These are phyloP conservation scores for Enteromius paludinosus DNA, from an alignment of 2,797 vertebrate species.

Conservation along the genomic window DNA sequence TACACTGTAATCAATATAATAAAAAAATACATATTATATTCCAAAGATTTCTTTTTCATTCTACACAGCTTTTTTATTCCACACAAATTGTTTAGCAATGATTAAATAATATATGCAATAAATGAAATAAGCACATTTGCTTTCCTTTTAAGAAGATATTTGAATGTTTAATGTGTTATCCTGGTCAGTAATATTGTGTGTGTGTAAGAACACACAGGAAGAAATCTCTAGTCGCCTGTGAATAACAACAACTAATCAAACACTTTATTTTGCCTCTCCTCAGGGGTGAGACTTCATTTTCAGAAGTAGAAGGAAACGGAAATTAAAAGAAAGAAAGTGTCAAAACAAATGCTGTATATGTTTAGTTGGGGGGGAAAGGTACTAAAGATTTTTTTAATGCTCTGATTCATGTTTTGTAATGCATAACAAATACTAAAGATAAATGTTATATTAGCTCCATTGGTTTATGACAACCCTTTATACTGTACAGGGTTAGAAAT, in stretches of 20 bases:
- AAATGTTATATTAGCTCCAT: neutral
- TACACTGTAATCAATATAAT: too few relatives aligned
- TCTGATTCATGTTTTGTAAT: neutral
- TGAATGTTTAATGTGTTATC: neutral
- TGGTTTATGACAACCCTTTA: neutral
- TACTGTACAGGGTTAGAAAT: constrained; percentile 1
- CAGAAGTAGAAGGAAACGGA: constrained; percentile 2
- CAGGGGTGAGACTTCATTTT: constrained; percentile 33
- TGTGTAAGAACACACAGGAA: neutral
- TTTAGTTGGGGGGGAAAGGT: neutral
- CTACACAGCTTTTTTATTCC: too few relatives aligned
- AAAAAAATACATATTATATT: too few relatives aligned
- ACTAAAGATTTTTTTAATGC: neutral
- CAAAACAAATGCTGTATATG: constrained; percentile 12
- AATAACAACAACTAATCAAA: constrained; percentile 48
- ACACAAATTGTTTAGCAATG: neutral
- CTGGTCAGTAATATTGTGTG: neutral
- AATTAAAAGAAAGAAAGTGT: constrained; percentile 29
- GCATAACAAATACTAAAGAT: neutral
- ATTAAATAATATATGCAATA: neutral
- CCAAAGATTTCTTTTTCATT: too few relatives aligned
- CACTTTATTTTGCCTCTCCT: constrained; percentile 44
- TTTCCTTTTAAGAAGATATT: neutral
- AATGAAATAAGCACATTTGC: neutral
- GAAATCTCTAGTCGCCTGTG: constrained; percentile 35